A percentile compares a stretch with the other conserved stretches of the same genome.
Evolutionary conservation across 2,888 invertebrate species (phyloP).

Genomic region (Ophion slaviceki): DNA sequence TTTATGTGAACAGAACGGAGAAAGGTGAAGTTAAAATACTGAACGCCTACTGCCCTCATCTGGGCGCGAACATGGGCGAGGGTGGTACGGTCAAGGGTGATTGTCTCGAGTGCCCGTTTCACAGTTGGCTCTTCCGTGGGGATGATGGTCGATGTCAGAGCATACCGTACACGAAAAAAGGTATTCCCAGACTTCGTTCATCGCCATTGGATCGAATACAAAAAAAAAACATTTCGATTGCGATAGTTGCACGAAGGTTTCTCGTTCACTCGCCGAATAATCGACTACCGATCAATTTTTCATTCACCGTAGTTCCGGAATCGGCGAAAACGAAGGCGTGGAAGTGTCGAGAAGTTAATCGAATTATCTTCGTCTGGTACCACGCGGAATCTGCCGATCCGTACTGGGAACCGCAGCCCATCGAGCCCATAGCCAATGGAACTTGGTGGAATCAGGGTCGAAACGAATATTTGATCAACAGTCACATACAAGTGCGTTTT

Average conservation of each 20-base stretch:
- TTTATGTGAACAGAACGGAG: constrained; percentile 77
- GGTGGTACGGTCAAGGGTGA: constrained; percentile 91
- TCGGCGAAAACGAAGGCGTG: constrained; percentile 89
- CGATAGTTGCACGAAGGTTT: not conserved
- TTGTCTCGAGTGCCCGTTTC: constrained; percentile 95
- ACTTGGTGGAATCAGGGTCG: constrained; percentile 89
- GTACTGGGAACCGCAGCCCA: constrained; percentile 87
- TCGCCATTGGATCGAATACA: not conserved
- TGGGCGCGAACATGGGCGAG: constrained; percentile 93
- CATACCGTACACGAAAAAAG: constrained; percentile 89
- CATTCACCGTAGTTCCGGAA: constrained; percentile 86
- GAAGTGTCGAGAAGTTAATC: constrained; percentile 88
- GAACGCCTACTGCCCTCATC: constrained; percentile 95
- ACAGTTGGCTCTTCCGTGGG: constrained; percentile 93
- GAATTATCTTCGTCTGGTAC: constrained; percentile 92
- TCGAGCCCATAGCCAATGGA: constrained; percentile 85
- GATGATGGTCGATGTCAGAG: constrained; percentile 89
- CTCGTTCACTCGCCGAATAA: not conserved
- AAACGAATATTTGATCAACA: constrained; percentile 90
- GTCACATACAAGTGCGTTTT: constrained; percentile 89
- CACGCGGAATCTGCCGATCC: constrained; percentile 90
- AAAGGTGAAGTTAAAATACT: constrained; percentile 88
- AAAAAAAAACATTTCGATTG: not conserved
- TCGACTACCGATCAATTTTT: not conserved
- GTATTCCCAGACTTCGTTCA: constrained; percentile 69